Evolutionary conservation across 2,797 vertebrate species (phyloP).

Genomic region (Hafferia zeledoni): DNA sequence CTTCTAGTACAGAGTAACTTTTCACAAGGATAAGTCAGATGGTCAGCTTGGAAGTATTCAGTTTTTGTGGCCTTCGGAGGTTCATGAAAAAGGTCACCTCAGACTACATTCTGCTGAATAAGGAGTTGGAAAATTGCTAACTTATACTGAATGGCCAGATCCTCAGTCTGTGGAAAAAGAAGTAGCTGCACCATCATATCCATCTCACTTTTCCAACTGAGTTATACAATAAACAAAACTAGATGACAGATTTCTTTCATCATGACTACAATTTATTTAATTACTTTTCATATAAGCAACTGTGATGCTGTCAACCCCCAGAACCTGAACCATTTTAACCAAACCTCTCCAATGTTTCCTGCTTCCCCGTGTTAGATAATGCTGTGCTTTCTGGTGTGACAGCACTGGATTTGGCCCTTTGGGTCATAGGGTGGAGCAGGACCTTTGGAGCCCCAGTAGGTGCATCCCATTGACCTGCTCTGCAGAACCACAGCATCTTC

Average conservation of each 20-base stretch:
- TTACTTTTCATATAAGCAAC: not conserved
- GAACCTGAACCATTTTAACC: not conserved
- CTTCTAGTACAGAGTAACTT: constrained; percentile 66
- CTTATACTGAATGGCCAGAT: not conserved
- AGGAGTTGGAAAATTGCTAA: constrained; percentile 8
- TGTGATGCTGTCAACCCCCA: not conserved
- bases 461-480: not conserved
- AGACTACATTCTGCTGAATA: constrained; percentile 48
- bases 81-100: constrained; percentile 34
- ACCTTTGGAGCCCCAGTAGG: not conserved
- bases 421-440: not conserved
- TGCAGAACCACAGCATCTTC: not conserved
- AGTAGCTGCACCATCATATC: not conserved
- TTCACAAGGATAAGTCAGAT: constrained; percentile 61
- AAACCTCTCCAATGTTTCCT: not conserved
- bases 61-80: constrained; percentile 47
- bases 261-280: not conserved
- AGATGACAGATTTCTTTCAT: not conserved
- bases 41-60: constrained; percentile 50
- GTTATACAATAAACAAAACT: not conserved
- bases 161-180: not conserved
- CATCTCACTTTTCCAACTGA: not conserved
- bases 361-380: not conserved
- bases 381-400: not conserved
- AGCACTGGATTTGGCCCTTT: not conserved